Percentiles rank a stretch among this genome's conserved stretches.
Conservation (phyloP, 2,888 invertebrate genomes). For the Pandemis heparana region DNA sequence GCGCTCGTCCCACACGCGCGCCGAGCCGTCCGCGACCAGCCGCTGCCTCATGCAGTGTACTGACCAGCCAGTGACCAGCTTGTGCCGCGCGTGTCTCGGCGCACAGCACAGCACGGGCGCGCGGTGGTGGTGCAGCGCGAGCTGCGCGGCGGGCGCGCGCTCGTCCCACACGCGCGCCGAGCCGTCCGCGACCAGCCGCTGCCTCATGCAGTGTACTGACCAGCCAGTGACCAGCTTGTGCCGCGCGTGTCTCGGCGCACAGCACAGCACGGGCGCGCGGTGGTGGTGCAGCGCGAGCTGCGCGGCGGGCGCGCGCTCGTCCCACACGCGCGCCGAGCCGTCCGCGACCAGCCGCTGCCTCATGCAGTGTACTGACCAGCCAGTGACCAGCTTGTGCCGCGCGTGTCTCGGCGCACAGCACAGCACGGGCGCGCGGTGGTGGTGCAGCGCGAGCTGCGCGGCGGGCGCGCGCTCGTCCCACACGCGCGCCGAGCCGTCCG, state of each 20-base stretch:
- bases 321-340: constrained; percentile 91
- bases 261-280: constrained; percentile 89
- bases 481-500: constrained; percentile 82
- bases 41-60: too few species aligned
- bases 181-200: too few species aligned
- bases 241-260: constrained; percentile 86
- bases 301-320: constrained; percentile 87
- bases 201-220: too few species aligned
- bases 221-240: constrained; percentile 64
- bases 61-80: constrained; percentile 56
- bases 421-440: constrained; percentile 91
- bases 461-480: constrained; percentile 48
- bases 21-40: too few species aligned
- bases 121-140: not conserved
- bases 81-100: not conserved
- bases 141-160: constrained; percentile 5
- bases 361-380: constrained; percentile 81
- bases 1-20: constrained; percentile 81
- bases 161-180: constrained; percentile 27
- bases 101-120: constrained; percentile 6
- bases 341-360: too few species aligned
- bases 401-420: constrained; percentile 87
- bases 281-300: constrained; percentile 91
- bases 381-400: constrained; percentile 86
- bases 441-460: constrained; percentile 89